Evolutionary conservation across 1,140 invertebrate species (phyloP).

Genomic region (Lucilia cuprina): DNA sequence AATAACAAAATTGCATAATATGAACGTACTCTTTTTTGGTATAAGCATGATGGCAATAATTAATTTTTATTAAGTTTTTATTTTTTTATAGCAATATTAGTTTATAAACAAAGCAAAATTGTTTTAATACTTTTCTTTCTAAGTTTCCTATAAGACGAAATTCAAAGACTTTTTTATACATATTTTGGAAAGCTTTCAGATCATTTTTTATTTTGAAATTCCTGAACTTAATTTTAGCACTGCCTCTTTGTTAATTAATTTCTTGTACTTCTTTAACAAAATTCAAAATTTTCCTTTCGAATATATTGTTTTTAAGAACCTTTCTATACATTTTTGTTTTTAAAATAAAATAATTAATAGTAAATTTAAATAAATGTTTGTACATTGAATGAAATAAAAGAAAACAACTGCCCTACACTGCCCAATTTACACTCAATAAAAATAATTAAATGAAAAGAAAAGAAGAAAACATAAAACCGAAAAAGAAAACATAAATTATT

Average conservation of each 20-base stretch:
- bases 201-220: neutral
- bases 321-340: slow-evolving; percentile 4
- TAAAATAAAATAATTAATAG: slow-evolving; percentile 18
- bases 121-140: neutral
- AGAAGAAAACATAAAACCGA: neutral
- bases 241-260: neutral
- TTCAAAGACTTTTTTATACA: neutral
- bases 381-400: slow-evolving; percentile 19
- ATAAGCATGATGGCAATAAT: neutral
- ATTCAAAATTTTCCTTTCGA: slow-evolving; percentile 2
- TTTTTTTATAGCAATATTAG: slow-evolving; percentile 3
- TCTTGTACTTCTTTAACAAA: neutral
- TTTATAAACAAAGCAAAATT: neutral
- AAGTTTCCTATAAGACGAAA: neutral
- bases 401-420: slow-evolving; percentile 33
- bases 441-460: slow-evolving; percentile 13
- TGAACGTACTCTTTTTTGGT: neutral
- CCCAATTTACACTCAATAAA: slow-evolving; percentile 30
- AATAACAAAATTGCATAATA: neutral
- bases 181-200: neutral
- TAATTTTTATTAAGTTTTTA: neutral
- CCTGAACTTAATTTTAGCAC: neutral
- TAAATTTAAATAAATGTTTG: slow-evolving; percentile 16
- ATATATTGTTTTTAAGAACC: neutral
- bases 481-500: slow-evolving; percentile 15